A percentile compares a stretch with the other conserved stretches of the same genome.
Conservation (phyloP, 2,888 invertebrate genomes). For the Encarsia formosa region DNA sequence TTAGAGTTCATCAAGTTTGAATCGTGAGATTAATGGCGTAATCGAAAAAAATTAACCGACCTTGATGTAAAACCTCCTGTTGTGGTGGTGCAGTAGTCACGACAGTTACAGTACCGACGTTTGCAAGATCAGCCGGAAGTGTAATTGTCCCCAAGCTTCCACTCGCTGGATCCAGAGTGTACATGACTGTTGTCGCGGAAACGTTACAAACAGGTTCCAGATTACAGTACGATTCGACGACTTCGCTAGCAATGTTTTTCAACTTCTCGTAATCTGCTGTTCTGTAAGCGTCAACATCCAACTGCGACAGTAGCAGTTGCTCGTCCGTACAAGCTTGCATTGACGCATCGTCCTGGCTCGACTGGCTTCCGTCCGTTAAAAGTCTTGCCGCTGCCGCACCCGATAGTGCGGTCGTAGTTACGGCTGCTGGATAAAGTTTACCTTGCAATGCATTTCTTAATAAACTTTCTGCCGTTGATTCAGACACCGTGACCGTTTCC, state of each 20-base stretch:
- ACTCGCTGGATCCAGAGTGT: constrained; percentile 47
- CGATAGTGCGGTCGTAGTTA: constrained; percentile 16
- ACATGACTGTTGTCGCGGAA: constrained; percentile 49
- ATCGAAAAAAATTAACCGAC: constrained; percentile 4
- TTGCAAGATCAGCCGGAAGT: constrained; percentile 45
- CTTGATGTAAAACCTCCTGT: constrained; percentile 35
- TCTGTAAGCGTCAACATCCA: constrained; percentile 54
- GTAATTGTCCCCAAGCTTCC: constrained; percentile 48
- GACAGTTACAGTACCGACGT: constrained; percentile 48
- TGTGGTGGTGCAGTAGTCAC: constrained; percentile 41
- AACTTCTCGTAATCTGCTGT: constrained; percentile 66
- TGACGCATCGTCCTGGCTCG: constrained; percentile 45
- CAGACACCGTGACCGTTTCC: constrained; percentile 33
- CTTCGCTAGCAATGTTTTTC: constrained; percentile 78
- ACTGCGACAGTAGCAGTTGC: constrained; percentile 65
- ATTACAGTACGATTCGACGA: constrained; percentile 72
- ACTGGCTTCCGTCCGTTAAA: constrained; percentile 24
- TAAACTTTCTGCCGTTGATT: constrained; percentile 64
- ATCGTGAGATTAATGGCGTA: constrained; percentile 36
- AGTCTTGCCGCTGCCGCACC: constrained; percentile 16
- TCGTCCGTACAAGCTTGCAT: constrained; percentile 62
- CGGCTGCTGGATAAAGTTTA: constrained; percentile 54
- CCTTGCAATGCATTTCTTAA: constrained; percentile 80
- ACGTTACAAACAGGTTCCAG: constrained; percentile 56
- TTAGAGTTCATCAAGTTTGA: constrained; percentile 30